Base-by-base conservation (phyloP, 2,113 vertebrate genomes). In the Typhlomys cinereus region DNA sequence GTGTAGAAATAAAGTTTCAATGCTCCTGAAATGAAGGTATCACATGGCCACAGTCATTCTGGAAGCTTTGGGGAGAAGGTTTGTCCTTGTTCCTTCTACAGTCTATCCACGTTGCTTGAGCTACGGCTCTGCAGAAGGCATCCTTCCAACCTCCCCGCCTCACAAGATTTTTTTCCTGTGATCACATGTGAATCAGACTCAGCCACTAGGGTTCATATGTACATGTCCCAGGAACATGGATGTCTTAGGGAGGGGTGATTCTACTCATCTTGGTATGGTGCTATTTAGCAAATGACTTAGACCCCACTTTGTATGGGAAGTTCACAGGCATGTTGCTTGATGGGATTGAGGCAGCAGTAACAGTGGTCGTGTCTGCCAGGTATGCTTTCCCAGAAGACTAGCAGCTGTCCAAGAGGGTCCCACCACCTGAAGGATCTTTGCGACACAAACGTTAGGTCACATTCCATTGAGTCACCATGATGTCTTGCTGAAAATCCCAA, bases 261-360 rank as follows among this genome's bases (percentile, higher is more conserved):
- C 52, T 84, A 62, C 20, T 71, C 36, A 7, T 14, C 7, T 67
- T 1, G 7, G 12, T 4, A 31, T 27, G n/a, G 29, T 2, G 44
- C 4, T n/a, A n/a, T n/a, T n/a, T 52, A 48, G 17, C 14, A 44
- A 61, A 57, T 13, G 70, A 84, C 7, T 2, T 23, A n/a, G 13
- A 20, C 3, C 2, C 36, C 57, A 7, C 48, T 5, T 7, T 11
- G 3, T 4, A 9, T 0, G 0, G 76, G 50, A 5, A 1, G 9
- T 54, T 54, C 7, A 21, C 2, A 59, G 59, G 31, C 34, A 2
- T 9, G 1, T 50, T 41, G 54, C 41, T 13, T 48, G 25, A 4
- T 7, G 39, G 29, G 1, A 5, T 52, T 46, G 64, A 69, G 29
- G 34, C n/a, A 15, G 6, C 2, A 13, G 8, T 18, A 54, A 13